Base-by-base conservation (phyloP, 2,888 invertebrate species). In the Chrysopilus asiliformis region DNA sequence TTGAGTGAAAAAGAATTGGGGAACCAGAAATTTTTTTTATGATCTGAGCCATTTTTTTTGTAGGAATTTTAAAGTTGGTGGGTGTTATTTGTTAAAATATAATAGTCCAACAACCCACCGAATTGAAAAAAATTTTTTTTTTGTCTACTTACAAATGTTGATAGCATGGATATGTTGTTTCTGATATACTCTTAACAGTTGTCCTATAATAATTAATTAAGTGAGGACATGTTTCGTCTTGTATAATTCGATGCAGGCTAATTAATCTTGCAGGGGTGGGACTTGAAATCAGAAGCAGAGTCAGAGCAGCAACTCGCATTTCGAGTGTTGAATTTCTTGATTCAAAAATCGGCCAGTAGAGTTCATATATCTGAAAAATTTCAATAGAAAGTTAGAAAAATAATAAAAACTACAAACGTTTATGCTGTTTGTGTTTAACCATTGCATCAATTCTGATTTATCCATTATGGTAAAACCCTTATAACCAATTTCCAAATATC, bases 151-250 rank as follows among this genome's bases (percentile, higher is more conserved):
- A 79, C 81, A 79, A 65, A 24, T 72, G 66, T 40, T 68, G 66
- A 49, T 77, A 79, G 40, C 76, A 79, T 1, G 75, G 74, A 50
- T 73, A 77, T 2, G 73, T 73, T 1, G 76, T 76, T 28, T 68
- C 68, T 36, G 75, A 72, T 51, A 80, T 63, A 36, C 76, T 79
- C 42, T 74, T 74, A 18, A 81, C 63, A 0, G 78, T 78, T 0
- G 79, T 74, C 41, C 75, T 76, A 66, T 78, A 82, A 55, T 73
- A 81, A 45, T 79, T 68, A 43, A 75, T 74, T 43, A 82, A 59
- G 49, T 79, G 79, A 4, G 68, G 68, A 48, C 70, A 71, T 0
- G 67, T 67, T 42, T 76, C 76, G 8, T 61, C 65, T 45, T 67
- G 68, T 49, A 82, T 74, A 44, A 74, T 76, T 55, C 77, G 74